Evolutionary conservation across 2,797 vertebrate species (phyloP).

Genomic region (Sebastes oblongus): DNA sequence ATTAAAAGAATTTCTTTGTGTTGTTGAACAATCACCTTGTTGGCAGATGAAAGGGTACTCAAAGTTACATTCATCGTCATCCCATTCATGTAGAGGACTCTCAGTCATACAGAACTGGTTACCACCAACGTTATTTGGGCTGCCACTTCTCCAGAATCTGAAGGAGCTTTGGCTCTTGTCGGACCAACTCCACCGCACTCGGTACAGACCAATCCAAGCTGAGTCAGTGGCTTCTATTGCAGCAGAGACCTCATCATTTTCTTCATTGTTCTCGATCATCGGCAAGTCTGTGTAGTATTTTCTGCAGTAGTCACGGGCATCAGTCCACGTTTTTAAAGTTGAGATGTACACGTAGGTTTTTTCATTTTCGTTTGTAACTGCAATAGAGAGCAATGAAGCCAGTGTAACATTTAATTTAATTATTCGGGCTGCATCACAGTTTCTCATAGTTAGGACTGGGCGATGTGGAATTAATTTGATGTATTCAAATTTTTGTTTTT

Average conservation of each 20-base stretch:
- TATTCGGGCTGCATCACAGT: not conserved
- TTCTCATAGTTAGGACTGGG: not conserved
- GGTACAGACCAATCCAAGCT: conserved; percentile 24
- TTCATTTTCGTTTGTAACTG: not conserved
- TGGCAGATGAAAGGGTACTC: not conserved
- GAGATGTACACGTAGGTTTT: not conserved
- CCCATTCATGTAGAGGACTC: fast-evolving
- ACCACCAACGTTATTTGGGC: fast-evolving
- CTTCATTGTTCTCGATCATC: not conserved
- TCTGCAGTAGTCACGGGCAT: conserved; percentile 14
- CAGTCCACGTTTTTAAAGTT: fast-evolving
- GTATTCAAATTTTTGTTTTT: not conserved
- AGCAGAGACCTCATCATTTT: not conserved
- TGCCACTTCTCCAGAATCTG: fast-evolving
- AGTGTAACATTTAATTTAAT: not conserved
- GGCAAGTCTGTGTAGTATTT: conserved; percentile 8
- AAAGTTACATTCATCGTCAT: fast-evolving
- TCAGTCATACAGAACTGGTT: fast-evolving
- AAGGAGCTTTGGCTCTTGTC: conserved; percentile 18
- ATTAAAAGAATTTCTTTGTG: too few species aligned
- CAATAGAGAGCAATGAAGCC: not conserved
- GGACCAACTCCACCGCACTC: conserved; percentile 20
- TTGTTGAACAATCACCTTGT: not conserved
- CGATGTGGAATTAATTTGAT: not conserved
- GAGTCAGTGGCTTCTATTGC: fast-evolving